Percentiles rank a stretch among this genome's conserved stretches.
These are phyloP conservation scores for Baronia brevicornis DNA, from an alignment of 2,888 invertebrate species.

Conservation along the genomic window DNA sequence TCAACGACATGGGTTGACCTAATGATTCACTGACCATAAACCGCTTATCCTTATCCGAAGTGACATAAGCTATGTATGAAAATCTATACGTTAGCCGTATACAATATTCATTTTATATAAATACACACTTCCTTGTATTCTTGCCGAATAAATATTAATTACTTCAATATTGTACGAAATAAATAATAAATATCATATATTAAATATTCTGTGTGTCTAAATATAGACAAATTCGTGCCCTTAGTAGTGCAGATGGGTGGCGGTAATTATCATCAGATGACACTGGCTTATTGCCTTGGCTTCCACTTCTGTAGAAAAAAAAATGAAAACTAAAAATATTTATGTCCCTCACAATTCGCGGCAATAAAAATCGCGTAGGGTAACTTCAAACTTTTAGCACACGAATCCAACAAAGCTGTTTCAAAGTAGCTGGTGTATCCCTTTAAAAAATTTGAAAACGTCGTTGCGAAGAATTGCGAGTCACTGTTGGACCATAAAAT, in stretches of 20 bases:
- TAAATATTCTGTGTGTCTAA: no score
- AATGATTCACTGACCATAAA: slow-evolving; percentile 69
- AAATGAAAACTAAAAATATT: slow-evolving; percentile 16
- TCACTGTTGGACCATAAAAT: slow-evolving; percentile 59
- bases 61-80: slow-evolving; percentile 49
- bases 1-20: slow-evolving; percentile 66
- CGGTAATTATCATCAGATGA: no score
- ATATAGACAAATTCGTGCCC: no score
- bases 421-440: slow-evolving; percentile 47
- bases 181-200: no score
- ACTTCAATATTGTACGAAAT: no score
- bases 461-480: slow-evolving; percentile 46
- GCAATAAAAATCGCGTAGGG: slow-evolving; percentile 23
- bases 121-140: no score
- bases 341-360: slow-evolving; percentile 12
- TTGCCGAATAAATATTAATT: no score
- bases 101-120: no score
- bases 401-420: slow-evolving; percentile 50
- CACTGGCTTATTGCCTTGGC: no score
- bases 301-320: no score
- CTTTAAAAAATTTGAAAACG: slow-evolving; percentile 59
- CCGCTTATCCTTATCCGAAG: slow-evolving; percentile 65
- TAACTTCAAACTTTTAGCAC: slow-evolving; percentile 63
- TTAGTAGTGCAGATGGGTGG: no score
- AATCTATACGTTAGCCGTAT: slow-evolving; percentile 23